phyloP scores from a whole-genome alignment of 1,140 invertebrate genomes.

The Portunus trituberculatus region DNA sequence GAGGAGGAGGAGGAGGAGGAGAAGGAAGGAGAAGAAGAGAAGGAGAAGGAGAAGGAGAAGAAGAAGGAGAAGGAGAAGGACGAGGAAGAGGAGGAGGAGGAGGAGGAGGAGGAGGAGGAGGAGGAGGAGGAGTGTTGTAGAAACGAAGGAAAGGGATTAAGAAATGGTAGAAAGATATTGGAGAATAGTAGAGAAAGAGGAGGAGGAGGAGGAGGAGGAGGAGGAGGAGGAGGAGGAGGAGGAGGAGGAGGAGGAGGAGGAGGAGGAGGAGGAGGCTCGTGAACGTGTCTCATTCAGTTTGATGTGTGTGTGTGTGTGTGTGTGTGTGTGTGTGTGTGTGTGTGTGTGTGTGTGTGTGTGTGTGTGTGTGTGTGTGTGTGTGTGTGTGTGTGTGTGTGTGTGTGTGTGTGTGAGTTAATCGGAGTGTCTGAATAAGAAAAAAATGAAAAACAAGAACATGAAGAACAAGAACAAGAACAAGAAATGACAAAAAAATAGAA shows the following conservation, averaged over 20 bases:
- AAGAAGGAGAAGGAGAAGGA: background rate
- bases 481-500: background rate
- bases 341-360: no score
- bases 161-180: background rate
- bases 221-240: background rate
- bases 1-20: background rate
- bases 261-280: no score
- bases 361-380: no score
- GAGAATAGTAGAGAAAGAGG: background rate
- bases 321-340: conserved; percentile 8
- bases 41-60: no score
- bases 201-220: background rate
- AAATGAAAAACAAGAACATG: no score
- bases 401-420: no score
- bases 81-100: background rate
- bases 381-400: no score
- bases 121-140: background rate
- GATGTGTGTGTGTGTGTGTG: conserved; percentile 10
- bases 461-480: no score
- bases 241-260: background rate
- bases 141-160: no score
- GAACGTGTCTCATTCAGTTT: background rate
- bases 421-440: no score
- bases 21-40: background rate
- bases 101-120: background rate